Percentiles rank a stretch among this genome's conserved stretches.
These are phyloP conservation scores for Bubo scandiacus DNA, from an alignment of 2,113 vertebrate species.

Conservation along the genomic window DNA sequence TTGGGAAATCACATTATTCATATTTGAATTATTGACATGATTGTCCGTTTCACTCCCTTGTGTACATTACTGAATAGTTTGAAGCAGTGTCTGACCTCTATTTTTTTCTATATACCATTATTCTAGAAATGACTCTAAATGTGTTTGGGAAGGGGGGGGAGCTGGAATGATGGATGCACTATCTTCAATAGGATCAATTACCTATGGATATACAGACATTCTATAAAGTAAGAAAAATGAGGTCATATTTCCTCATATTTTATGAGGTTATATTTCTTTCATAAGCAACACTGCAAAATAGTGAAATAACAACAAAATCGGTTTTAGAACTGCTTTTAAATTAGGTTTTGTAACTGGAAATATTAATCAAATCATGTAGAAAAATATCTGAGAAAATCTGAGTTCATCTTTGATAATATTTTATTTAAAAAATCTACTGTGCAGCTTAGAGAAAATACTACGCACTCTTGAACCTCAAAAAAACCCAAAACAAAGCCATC, in stretches of 20 bases:
- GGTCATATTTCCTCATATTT: not conserved
- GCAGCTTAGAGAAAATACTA: not conserved
- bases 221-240: not conserved
- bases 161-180: not conserved
- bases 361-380: not conserved
- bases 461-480: not conserved
- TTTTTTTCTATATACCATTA: not conserved
- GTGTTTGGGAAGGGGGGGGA: not conserved
- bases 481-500: not conserved
- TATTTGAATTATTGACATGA: accelerated
- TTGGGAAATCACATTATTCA: not conserved
- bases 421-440: not conserved
- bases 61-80: not conserved
- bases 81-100: not conserved
- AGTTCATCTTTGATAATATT: not conserved
- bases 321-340: not conserved
- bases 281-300: not conserved
- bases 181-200: not conserved
- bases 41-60: not conserved
- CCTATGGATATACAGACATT: not conserved
- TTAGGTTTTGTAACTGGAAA: not conserved
- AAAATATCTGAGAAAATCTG: not conserved
- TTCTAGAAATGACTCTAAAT: not conserved
- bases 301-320: not conserved
- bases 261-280: not conserved